A percentile compares a stretch with the other conserved stretches of the same genome.
Conservation (phyloP, 2,888 invertebrate genomes). For the Muscina levida region DNA sequence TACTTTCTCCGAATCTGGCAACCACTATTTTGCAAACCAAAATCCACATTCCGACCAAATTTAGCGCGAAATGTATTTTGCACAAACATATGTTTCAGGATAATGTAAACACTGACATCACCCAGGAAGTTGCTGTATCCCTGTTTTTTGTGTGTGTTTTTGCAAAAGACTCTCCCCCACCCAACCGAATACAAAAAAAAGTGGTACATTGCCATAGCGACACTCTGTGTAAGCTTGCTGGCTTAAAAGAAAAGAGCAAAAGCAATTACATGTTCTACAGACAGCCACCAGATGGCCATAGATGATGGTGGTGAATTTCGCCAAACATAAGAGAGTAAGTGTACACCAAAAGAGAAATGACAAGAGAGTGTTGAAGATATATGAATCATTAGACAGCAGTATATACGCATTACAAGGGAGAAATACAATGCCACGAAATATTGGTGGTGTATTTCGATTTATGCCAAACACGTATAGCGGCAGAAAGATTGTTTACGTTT, state of each 20-base stretch:
- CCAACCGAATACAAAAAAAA: slow-evolving; percentile 32
- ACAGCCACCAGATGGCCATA: not conserved
- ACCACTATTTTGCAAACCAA: too few species aligned
- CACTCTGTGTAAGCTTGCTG: slow-evolving; percentile 49
- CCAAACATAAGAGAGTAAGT: not conserved
- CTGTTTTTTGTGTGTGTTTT: not conserved
- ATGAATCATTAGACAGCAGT: too few species aligned
- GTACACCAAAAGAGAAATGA: not conserved
- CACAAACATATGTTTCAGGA: slow-evolving; percentile 23
- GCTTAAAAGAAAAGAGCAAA: not conserved
- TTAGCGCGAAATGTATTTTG: slow-evolving; percentile 47
- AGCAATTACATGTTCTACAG: not conserved
- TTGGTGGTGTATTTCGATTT: not conserved
- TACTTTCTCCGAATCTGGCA: too few species aligned
- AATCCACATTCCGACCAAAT: not conserved
- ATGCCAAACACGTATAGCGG: too few species aligned
- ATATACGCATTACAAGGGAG: too few species aligned
- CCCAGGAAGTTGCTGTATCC: slow-evolving; percentile 46
- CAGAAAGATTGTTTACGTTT: too few species aligned
- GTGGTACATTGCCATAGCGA: slow-evolving; percentile 33
- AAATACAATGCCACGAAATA: not conserved
- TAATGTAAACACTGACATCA: slow-evolving; percentile 56
- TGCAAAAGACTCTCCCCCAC: not conserved
- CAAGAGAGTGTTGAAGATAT: not conserved
- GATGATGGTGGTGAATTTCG: slow-evolving; percentile 46